Conservation (phyloP, 2,797 vertebrate genomes). For the Harpagifer antarcticus region DNA sequence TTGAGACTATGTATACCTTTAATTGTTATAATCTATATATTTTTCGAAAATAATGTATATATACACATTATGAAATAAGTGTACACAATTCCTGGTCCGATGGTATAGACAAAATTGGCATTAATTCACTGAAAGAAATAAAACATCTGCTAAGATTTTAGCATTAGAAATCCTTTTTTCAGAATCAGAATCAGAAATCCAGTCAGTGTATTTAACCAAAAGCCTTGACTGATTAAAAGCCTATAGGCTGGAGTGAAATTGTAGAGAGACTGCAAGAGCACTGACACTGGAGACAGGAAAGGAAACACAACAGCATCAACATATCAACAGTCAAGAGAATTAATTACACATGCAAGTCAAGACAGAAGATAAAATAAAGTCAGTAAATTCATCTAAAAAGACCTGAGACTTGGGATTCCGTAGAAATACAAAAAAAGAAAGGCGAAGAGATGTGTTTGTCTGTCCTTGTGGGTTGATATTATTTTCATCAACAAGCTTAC, state of each 20-base stretch:
- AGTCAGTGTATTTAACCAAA: neutral
- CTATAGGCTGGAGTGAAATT: neutral
- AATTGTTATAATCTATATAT: neutral
- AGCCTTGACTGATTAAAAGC: neutral
- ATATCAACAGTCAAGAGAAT: conserved; percentile 11
- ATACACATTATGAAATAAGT: neutral
- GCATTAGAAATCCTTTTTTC: neutral
- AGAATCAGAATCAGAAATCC: too few species aligned
- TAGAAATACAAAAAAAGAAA: conserved; percentile 15
- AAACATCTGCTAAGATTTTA: neutral
- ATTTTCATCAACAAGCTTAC: conserved; percentile 34
- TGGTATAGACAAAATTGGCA: neutral
- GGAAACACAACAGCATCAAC: neutral
- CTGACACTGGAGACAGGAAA: neutral
- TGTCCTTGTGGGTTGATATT: conserved; percentile 29
- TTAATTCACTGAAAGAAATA: neutral
- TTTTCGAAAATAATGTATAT: neutral
- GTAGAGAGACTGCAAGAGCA: neutral
- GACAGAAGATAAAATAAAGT: conserved; percentile 4
- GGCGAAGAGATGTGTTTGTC: conserved; percentile 5
- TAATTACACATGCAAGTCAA: neutral
- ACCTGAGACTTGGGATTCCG: conserved; percentile 21
- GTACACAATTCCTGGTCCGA: neutral
- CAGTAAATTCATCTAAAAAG: neutral
- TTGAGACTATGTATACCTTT: neutral